Evolutionary conservation across 2,888 invertebrate species (phyloP).

Genomic region (Ellobium chinense): DNA sequence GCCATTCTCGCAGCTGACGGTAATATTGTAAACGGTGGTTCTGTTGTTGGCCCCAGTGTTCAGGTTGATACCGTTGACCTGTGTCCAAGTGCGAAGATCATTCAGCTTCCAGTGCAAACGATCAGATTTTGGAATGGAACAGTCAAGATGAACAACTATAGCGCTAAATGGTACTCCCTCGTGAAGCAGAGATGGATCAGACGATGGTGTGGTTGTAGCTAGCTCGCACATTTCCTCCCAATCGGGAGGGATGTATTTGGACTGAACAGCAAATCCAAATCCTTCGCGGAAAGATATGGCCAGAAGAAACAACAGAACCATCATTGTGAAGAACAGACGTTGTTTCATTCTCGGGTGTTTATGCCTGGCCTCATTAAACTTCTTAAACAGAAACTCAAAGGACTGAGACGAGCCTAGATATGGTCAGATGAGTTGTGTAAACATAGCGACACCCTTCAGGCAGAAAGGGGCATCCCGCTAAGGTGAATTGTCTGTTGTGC

Average conservation of each 20-base stretch:
- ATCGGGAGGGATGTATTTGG: background rate
- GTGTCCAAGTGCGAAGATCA: slow-evolving; percentile 34
- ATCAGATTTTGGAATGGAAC: background rate
- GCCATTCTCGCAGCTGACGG: slow-evolving; percentile 8
- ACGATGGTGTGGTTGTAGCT: background rate
- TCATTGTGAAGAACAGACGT: too few species aligned
- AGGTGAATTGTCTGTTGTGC: too few species aligned
- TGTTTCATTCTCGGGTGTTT: too few species aligned
- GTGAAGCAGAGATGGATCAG: background rate
- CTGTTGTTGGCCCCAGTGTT: slow-evolving; percentile 27
- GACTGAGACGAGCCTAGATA: too few species aligned
- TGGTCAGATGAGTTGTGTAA: too few species aligned
- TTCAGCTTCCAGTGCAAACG: slow-evolving; percentile 27
- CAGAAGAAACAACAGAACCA: background rate
- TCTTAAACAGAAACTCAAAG: too few species aligned
- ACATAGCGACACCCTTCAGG: too few species aligned
- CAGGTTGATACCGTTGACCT: slow-evolving; percentile 3
- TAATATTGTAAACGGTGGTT: slow-evolving; percentile 12
- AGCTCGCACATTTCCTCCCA: background rate
- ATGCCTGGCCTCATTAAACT: too few species aligned
- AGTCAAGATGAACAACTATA: background rate
- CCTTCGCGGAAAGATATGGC: background rate
- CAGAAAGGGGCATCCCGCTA: too few species aligned
- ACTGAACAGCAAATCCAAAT: background rate
- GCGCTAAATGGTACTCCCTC: background rate